Conservation (phyloP, 2,888 invertebrate genomes). For the Lathronympha strigana region DNA sequence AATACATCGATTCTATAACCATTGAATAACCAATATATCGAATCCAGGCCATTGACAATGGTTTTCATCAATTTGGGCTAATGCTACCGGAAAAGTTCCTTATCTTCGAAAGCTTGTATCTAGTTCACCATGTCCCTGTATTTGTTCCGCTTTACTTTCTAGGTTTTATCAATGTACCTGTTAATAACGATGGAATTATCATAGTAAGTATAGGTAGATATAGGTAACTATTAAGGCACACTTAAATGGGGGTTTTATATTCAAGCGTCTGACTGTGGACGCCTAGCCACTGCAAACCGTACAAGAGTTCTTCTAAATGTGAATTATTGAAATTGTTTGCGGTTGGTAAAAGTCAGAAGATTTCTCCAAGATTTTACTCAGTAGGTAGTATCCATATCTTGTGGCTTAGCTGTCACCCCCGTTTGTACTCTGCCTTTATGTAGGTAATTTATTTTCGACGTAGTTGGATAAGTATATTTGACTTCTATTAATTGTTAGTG, state of each 20-base stretch:
- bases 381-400: background rate
- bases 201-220: too few relatives aligned
- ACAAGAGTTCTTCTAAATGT: background rate
- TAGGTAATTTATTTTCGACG: background rate
- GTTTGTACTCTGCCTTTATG: background rate
- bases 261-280: too few relatives aligned
- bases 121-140: constrained; percentile 46
- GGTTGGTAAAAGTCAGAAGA: constrained; percentile 7
- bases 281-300: too few relatives aligned
- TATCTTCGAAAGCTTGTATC: constrained; percentile 44
- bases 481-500: background rate
- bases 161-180: constrained; percentile 29
- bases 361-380: constrained; percentile 14
- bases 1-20: constrained; percentile 25
- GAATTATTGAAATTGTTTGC: constrained; percentile 13
- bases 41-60: constrained; percentile 27
- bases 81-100: constrained; percentile 37
- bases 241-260: too few relatives aligned
- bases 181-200: too few relatives aligned
- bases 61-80: constrained; percentile 36
- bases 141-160: constrained; percentile 52
- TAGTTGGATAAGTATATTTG: background rate
- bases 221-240: too few relatives aligned
- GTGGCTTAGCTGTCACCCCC: constrained; percentile 4
- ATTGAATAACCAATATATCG: constrained; percentile 14